Evolutionary conservation across 2,113 vertebrate species (phyloP).

Genomic region (Ciconia maguari): DNA sequence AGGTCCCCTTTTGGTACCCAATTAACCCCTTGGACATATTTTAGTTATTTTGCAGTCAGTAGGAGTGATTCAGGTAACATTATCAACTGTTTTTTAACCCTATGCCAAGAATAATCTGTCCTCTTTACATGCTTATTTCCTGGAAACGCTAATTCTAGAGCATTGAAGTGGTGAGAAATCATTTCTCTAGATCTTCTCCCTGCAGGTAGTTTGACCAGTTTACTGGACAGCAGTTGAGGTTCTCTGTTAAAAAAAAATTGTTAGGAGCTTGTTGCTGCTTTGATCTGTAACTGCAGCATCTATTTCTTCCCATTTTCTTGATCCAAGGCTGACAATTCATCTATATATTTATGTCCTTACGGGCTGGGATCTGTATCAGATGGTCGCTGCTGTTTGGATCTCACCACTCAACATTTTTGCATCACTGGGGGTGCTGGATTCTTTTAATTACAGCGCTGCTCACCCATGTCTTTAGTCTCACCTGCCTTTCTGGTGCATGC

Average conservation of each 20-base stretch:
- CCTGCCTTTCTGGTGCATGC: background rate
- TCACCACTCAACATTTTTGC: background rate
- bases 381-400: background rate
- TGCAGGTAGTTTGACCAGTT: background rate
- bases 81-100: background rate
- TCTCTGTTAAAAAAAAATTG: background rate
- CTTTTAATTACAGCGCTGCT: background rate
- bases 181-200: background rate
- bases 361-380: background rate
- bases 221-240: background rate
- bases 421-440: background rate
- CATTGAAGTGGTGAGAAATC: background rate
- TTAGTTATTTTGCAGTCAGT: background rate
- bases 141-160: constrained; percentile 8
- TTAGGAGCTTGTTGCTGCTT: constrained; percentile 10
- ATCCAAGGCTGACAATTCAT: constrained; percentile 17
- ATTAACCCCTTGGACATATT: background rate
- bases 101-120: background rate
- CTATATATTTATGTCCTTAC: constrained; percentile 1
- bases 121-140: background rate
- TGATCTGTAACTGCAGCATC: background rate
- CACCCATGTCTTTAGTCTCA: background rate
- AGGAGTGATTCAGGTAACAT: background rate
- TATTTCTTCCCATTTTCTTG: constrained; percentile 8
- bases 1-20: background rate